Base-by-base conservation (phyloP, 2,797 vertebrate species). In the Pangasius mekongensis region DNA sequence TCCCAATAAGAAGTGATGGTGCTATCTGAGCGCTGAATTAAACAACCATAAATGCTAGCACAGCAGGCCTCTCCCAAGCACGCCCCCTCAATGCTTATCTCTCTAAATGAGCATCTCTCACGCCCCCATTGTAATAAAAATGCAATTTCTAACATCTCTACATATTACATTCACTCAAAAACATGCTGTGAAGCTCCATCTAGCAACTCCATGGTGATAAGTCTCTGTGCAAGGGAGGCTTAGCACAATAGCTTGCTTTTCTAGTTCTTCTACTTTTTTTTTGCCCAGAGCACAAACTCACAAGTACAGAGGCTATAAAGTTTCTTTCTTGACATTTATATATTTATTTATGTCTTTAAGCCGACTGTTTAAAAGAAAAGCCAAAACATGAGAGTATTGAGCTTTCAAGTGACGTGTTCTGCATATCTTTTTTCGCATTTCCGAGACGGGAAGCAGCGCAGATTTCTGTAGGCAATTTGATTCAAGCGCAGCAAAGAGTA, bases 381-480 rank as follows among this genome's bases (percentile, higher is more conserved):
- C 78, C 92, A 93, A 95, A 95, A 95, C 95, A 96, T 93, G 94
- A 92, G 94, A 95, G 95, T 93, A 94, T 94, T 94, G 94, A 88
- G 93, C 94, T 95, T 96, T 95, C 94, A 95, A 94, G 94, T 94
- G 94, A 94, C 95, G 93, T 91, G 90, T 92, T 94, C 92, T 93
- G 93, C 94, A 93, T 86, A 81, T 94, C 89, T 93, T 84, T 84
- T 54, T 90, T 93, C 94, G 94, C 92, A 93, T 92, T 95, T 95
- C 93, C 92, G 91, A 94, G 92, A 93, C 92, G 91, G 93, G 94
- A 93, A 92, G 93, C 91, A 43, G 93, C 93, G 95, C 92, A 91
- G 92, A 94, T 96, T 95, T 96, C 96, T 96, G 94, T 90, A 95
- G 96, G 95, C 95, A 95, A 96, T 97, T 96, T 96, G 95, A 96